Evolutionary conservation across 2,888 invertebrate genomes (phyloP), one percentile per base, ranked within the genome.

Genomic region (Dilophus febrilis): DNA sequence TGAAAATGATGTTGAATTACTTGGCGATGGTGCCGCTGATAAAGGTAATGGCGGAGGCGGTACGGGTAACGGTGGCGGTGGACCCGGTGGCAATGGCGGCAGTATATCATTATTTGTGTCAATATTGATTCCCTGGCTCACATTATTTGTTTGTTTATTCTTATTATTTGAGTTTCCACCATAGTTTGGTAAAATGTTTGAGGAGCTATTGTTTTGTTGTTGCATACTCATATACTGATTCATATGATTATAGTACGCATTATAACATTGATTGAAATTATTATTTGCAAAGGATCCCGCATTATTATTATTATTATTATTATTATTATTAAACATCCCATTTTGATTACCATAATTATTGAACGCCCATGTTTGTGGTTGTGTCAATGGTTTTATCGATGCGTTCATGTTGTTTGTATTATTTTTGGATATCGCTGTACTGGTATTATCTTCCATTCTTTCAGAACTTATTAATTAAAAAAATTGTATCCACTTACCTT

Each of bases 81-180:
- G 71, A 38, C 70, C 70, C 28, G 71, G 71, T 13, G 74, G 74
- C 44, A 72, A 57, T 42, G 73, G 72, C n/a, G 72, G 68, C 44
- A 65, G 57, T 45, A 63, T 44, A 39, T 51, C 50, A 40, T 48
- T 45, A 36, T 42, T 47, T 37, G 47, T 44, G 14, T 49, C 45
- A 28, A n/a, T n/a, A n/a, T n/a, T n/a, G n/a, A n/a, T n/a, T n/a
- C n/a, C n/a, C n/a, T n/a, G n/a, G n/a, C n/a, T n/a, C n/a, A n/a
- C 50, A 40, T 48, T 45, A 36, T 42, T 47, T 37, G 47, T 44
- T 14, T 49, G 44, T 26, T 46, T 35, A 49, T 52, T 40, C 42
- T 51, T 36, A 18, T 51, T 51, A 18, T 56, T 46, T 1, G 59
- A 64, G 48, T 63, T 67, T 22, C 5, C 22, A 41, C 65, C 58